These are phyloP conservation scores for Turritopsis dohrnii DNA, from an alignment of 30 jellyfish, hydroid and myxozoan species.

Conservation along the genomic window DNA sequence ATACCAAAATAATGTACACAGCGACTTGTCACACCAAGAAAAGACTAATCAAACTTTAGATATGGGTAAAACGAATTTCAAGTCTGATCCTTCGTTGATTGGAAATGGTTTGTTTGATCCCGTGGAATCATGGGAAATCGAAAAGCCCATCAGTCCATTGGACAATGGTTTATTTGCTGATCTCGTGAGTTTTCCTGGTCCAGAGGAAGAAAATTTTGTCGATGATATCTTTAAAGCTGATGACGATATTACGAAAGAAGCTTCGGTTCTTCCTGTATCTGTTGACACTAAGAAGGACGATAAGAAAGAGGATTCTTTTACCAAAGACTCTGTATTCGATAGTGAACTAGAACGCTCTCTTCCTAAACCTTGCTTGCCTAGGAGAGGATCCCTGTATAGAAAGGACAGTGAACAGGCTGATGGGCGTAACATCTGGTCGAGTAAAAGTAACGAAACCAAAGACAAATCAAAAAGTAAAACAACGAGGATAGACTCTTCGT, in stretches of 20 bases:
- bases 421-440: slow-evolving; percentile 1
- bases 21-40: background rate
- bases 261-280: background rate
- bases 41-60: background rate
- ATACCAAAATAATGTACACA: background rate
- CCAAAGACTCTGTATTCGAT: slow-evolving; percentile 6
- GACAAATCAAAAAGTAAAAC: slow-evolving; percentile 29
- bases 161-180: slow-evolving; percentile 8
- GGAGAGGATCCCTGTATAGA: slow-evolving; percentile 4
- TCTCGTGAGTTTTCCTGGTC: background rate
- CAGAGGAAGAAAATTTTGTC: background rate
- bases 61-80: background rate
- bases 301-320: background rate
- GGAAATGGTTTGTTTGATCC: background rate
- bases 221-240: background rate
- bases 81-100: background rate
- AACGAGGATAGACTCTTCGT: slow-evolving; percentile 18
- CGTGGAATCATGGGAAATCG: slow-evolving; percentile 12
- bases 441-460: slow-evolving; percentile 34
- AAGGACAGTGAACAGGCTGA: slow-evolving; percentile 18
- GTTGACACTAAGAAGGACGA: background rate
- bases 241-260: slow-evolving; percentile 3
- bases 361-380: slow-evolving; percentile 8
- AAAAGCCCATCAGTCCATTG: slow-evolving; percentile 14
- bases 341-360: background rate